Percentiles rank a stretch among this genome's conserved stretches.
Conservation (phyloP, 2,113 vertebrate genomes). For the Emydocephalus ijimae region DNA sequence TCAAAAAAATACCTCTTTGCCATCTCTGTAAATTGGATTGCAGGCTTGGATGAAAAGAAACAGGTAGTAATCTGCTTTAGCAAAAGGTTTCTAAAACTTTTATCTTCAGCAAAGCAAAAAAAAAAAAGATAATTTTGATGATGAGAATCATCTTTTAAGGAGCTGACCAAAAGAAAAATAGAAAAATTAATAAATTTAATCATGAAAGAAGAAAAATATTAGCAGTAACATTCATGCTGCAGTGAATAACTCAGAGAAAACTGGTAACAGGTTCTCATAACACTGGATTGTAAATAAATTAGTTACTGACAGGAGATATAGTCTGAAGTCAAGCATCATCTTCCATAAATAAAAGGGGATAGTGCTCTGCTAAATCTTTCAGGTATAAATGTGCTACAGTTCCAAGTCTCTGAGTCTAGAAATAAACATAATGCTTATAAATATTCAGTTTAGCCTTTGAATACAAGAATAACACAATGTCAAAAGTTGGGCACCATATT, state of each 20-base stretch:
- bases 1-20: not conserved
- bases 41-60: not conserved
- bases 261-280: not conserved
- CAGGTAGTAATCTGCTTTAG: not conserved
- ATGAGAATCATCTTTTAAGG: not conserved
- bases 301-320: not conserved
- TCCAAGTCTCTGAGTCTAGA: not conserved
- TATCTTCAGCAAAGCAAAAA: not conserved
- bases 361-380: conserved; percentile 12
- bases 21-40: not conserved
- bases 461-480: not conserved
- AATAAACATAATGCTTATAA: not conserved
- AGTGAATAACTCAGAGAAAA: not conserved
- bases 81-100: not conserved
- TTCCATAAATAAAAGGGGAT: conserved; percentile 11
- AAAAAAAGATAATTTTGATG: not conserved
- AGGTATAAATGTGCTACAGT: not conserved
- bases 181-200: not conserved
- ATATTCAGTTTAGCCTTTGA: not conserved
- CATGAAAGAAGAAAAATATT: not conserved
- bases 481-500: not conserved
- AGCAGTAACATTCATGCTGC: not conserved
- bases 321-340: conserved; percentile 24
- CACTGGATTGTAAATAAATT: not conserved
- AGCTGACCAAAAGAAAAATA: not conserved